Evolutionary conservation across 2,797 vertebrate genomes (phyloP).

Genomic region (Petrocephalus sullivani): DNA sequence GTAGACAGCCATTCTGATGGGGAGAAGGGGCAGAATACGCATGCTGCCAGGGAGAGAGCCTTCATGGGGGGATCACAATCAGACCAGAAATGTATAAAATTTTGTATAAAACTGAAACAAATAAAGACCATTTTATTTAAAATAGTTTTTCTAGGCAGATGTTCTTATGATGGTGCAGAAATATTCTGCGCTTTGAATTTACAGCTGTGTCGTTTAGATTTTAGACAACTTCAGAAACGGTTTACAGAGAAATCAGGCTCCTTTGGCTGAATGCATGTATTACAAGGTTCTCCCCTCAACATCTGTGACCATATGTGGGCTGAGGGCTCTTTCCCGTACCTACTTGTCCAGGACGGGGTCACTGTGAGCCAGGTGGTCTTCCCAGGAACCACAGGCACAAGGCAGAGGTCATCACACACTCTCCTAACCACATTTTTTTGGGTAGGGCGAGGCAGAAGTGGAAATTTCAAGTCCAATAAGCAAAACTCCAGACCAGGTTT

Average conservation of each 20-base stretch:
- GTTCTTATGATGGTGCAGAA: not conserved
- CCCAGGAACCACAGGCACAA: not conserved
- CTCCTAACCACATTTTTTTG: not conserved
- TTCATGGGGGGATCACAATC: not conserved
- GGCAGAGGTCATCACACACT: not conserved
- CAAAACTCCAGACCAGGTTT: no score
- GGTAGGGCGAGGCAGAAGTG: not conserved
- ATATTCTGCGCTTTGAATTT: not conserved
- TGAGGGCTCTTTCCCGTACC: not conserved
- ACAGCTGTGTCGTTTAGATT: not conserved
- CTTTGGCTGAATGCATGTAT: not conserved
- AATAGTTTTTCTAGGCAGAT: conserved; percentile 7
- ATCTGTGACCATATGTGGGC: not conserved
- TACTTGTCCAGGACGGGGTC: not conserved
- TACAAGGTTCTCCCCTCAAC: not conserved
- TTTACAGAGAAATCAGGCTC: not conserved
- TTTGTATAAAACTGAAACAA: conserved; percentile 10
- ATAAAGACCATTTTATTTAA: conserved; percentile 18
- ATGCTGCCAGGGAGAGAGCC: not conserved
- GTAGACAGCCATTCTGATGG: not conserved
- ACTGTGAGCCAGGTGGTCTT: not conserved
- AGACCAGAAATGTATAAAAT: conserved; percentile 12
- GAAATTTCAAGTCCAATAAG: no score
- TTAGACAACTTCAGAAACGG: not conserved
- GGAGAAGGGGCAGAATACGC: not conserved